Evolutionary conservation across 1,140 invertebrate genomes (phyloP).

Genomic region (Solenopsis fugax): DNA sequence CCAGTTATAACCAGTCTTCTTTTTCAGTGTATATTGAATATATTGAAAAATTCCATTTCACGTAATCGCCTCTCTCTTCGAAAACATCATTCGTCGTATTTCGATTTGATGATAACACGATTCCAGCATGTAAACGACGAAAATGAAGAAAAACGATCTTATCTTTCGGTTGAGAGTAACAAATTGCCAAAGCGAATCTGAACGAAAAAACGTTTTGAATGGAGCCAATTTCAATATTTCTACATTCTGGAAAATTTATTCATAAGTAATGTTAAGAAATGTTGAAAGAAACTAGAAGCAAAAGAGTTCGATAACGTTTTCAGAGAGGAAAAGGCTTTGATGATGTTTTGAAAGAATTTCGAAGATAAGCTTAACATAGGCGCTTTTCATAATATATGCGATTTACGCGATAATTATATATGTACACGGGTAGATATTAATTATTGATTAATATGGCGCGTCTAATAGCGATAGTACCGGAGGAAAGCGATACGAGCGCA

Average conservation of each 20-base stretch:
- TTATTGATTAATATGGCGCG: conserved; percentile 7
- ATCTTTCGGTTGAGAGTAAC: neutral
- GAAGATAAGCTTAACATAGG: neutral
- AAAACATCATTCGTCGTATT: neutral
- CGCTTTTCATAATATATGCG: neutral
- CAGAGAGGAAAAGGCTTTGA: neutral
- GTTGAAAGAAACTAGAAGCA: neutral
- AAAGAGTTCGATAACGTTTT: neutral
- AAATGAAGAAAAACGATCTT: neutral
- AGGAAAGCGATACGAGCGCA: conserved; percentile 1
- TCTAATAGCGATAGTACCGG: neutral
- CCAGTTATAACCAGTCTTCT: no score
- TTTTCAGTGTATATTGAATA: no score
- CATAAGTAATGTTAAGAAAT: neutral
- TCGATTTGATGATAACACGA: neutral
- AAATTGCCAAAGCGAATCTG: neutral
- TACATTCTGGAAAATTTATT: neutral
- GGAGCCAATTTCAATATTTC: neutral
- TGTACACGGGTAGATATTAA: conserved; percentile 1
- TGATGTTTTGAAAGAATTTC: neutral
- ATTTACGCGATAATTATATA: neutral
- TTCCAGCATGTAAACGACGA: neutral
- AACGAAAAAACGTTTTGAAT: neutral
- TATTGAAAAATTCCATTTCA: neutral
- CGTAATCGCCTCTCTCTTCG: neutral